phyloP scores from a whole-genome alignment of 1,140 invertebrate species.

The Micrasema minimum region DNA sequence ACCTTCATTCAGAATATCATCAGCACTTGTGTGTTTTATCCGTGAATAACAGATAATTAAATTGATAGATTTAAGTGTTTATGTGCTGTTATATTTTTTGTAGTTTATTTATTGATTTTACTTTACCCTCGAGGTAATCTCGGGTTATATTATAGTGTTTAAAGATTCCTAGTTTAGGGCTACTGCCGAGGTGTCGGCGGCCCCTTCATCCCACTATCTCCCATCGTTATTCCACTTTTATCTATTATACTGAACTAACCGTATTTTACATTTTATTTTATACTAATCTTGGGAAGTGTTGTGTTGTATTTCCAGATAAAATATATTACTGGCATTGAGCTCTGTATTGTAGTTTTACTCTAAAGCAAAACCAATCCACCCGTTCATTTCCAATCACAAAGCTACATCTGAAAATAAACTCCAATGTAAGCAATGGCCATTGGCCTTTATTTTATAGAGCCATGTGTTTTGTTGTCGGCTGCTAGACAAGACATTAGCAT shows the following conservation, averaged over 20 bases:
- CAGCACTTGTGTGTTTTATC: conserved; percentile 38
- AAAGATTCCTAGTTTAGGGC: conserved; percentile 41
- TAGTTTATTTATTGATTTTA: conserved; percentile 54
- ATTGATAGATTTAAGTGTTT: conserved; percentile 52
- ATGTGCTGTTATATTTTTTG: conserved; percentile 54
- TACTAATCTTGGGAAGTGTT: conserved; percentile 69
- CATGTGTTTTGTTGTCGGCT: conserved; percentile 38
- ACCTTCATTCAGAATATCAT: conserved; percentile 38
- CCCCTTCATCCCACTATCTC: conserved; percentile 45
- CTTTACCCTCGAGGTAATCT: conserved; percentile 37
- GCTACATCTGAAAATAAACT: conserved; percentile 48
- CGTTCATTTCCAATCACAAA: conserved; percentile 18
- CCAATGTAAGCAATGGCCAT: conserved; percentile 43
- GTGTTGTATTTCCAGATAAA: conserved; percentile 69
- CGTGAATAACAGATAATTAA: conserved; percentile 43
- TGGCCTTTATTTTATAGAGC: conserved; percentile 47
- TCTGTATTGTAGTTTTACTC: conserved; percentile 66
- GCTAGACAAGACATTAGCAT: conserved; percentile 6
- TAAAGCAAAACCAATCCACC: conserved; percentile 4
- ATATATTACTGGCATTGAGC: conserved; percentile 66
- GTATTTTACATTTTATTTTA: conserved; percentile 70
- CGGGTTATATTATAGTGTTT: conserved; percentile 39
- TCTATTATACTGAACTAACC: conserved; percentile 69
- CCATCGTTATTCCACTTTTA: conserved; percentile 60
- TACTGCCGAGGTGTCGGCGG: conserved; percentile 36